Evolutionary conservation across 2,888 invertebrate species (phyloP).

Genomic region (Drosophila sordidula): DNA sequence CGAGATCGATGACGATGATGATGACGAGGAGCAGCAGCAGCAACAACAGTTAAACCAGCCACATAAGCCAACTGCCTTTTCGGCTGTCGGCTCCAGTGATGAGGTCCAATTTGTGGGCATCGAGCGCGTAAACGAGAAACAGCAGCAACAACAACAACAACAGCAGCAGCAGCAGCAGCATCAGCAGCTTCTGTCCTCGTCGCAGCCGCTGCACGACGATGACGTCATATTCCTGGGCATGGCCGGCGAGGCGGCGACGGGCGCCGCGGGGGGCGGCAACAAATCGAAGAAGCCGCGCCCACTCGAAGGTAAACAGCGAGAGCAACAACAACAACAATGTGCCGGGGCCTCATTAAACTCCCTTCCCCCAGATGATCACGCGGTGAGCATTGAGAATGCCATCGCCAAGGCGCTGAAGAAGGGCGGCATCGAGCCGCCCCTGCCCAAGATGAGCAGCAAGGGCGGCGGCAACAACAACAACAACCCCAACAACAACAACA

Average conservation of each 20-base stretch:
- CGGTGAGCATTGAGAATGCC: constrained; percentile 91
- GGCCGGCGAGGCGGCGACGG: constrained; percentile 10
- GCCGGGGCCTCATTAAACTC: no score
- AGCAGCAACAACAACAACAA: not conserved
- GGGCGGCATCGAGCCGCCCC: constrained; percentile 86
- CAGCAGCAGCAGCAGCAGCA: not conserved
- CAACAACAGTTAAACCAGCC: constrained; percentile 2
- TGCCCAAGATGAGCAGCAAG: constrained; percentile 67
- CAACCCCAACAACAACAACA: no score
- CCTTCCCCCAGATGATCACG: constrained; percentile 89
- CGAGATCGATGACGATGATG: constrained; percentile 90
- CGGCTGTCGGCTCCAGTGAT: constrained; percentile 27
- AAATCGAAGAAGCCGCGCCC: constrained; percentile 86
- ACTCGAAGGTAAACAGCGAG: constrained; percentile 85
- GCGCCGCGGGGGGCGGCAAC: constrained; percentile 15
- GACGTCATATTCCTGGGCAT: constrained; percentile 61
- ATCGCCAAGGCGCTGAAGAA: constrained; percentile 91
- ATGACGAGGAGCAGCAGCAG: constrained; percentile 78
- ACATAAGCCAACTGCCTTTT: constrained; percentile 6
- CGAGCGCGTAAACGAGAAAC: constrained; percentile 26
- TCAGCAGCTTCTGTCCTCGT: no score
- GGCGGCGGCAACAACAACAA: constrained; percentile 5
- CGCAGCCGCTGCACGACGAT: constrained; percentile 30
- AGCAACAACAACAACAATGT: not conserved
- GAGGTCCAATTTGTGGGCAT: constrained; percentile 50